Evolutionary conservation across 2,888 invertebrate genomes (phyloP), one percentile per base, ranked within the genome.

Genomic region (Drosophila paucipuncta): DNA sequence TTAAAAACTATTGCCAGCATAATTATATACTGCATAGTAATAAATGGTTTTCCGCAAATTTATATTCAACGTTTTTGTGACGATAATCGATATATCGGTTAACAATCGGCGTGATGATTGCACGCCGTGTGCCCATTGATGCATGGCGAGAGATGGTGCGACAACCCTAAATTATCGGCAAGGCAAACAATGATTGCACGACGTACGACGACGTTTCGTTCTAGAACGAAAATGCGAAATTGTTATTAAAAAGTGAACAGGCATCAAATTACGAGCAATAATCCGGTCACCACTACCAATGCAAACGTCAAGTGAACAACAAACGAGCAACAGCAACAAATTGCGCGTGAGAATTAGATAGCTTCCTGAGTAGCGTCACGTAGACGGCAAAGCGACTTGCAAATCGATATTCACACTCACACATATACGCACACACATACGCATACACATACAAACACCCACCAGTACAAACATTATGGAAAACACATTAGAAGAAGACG

Each of bases 321-420:
- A 43, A 62, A 28, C 66, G 49, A 64, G 52, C 63, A 76, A 64
- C 47, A 64, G 33, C 64, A 76, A 73, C 53, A 60, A 72, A 80
- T 76, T 80, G 72, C 77, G 75, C 78, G 82, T 79, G 76, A 80
- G 85, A 80, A 72, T 77, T 77, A 80, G 78, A 68, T 70, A 73
- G 68, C 70, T 80, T 82, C 80, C 86, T 87, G 86, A 84, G 80
- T 76, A 78, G 86, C 89, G 87, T 87, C 87, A 89, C 87, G 87
- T 87, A 87, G 87, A 82, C 86, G 85, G 82, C 82, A 80, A 64
- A 77, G 77, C 83, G 60, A 68, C 75, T 72, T 79, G 79, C 79
- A 79, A 77, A 85, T 83, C 87, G 81, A 85, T 84, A 83, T 87
- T 77, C 78, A 85, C 77, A 77, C 71, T 70, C 61, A 67, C 79